These are phyloP conservation scores for Noctua janthina DNA, from an alignment of 2,888 invertebrate genomes.

Conservation along the genomic window DNA sequence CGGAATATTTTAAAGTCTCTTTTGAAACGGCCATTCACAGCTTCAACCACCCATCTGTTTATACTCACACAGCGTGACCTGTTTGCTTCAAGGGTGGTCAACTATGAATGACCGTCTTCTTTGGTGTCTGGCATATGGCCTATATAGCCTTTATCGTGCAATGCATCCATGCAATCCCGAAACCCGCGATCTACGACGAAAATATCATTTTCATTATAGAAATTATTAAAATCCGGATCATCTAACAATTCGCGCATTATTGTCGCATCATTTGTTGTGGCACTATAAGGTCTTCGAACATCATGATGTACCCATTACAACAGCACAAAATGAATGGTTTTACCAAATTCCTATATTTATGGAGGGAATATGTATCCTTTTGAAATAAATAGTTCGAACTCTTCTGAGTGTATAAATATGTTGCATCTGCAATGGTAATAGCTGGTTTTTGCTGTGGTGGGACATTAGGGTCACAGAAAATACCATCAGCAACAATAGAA, in stretches of 20 bases:
- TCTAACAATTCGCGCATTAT: slow-evolving; percentile 27
- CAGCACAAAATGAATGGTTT: slow-evolving; percentile 12
- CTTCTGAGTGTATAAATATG: slow-evolving; percentile 28
- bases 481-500: not conserved
- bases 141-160: slow-evolving; percentile 26
- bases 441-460: not conserved
- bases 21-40: too few relatives aligned
- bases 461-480: not conserved
- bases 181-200: slow-evolving; percentile 24
- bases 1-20: too few relatives aligned
- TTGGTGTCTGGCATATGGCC: slow-evolving; percentile 41
- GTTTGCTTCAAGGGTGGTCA: slow-evolving; percentile 35
- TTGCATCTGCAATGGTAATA: slow-evolving; percentile 1
- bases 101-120: slow-evolving; percentile 32
- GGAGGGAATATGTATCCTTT: not conserved
- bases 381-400: slow-evolving; percentile 28
- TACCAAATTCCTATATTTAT: slow-evolving; percentile 10
- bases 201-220: slow-evolving; percentile 27
- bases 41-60: too few relatives aligned
- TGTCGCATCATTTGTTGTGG: slow-evolving; percentile 15
- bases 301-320: slow-evolving; percentile 28
- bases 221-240: slow-evolving; percentile 14
- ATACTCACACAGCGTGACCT: slow-evolving; percentile 2
- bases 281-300: slow-evolving; percentile 30
- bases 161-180: slow-evolving; percentile 27